These are phyloP conservation scores for Bovichtus diacanthus DNA, from an alignment of 2,797 vertebrate genomes.

Conservation along the genomic window DNA sequence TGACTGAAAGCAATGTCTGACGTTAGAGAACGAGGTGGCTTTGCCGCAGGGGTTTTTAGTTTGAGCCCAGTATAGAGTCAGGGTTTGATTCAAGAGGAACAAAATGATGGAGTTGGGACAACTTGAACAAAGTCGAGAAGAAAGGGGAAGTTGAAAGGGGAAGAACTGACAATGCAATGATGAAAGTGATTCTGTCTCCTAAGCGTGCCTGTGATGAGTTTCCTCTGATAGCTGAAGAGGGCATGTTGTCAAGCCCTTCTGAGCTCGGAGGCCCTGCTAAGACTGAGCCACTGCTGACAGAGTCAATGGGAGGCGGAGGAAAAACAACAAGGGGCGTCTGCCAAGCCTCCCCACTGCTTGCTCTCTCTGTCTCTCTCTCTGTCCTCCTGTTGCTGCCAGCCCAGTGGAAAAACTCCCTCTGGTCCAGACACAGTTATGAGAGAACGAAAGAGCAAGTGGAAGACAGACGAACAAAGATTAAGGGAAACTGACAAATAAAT, in stretches of 20 bases:
- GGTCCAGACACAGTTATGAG: constrained; percentile 77
- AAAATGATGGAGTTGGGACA: constrained; percentile 9
- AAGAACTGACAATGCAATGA: constrained; percentile 16
- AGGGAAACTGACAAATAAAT: constrained; percentile 62
- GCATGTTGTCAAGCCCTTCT: constrained; percentile 57
- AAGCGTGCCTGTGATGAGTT: constrained; percentile 62
- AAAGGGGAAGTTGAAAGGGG: neutral
- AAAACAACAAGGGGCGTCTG: constrained; percentile 81
- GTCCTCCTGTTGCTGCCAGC: constrained; percentile 70
- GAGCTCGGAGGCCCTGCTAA: constrained; percentile 49
- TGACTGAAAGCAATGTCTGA: constrained; percentile 58
- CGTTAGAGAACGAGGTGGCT: constrained; percentile 32
- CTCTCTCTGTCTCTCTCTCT: constrained; percentile 49
- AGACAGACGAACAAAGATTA: constrained; percentile 69
- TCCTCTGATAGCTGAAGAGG: constrained; percentile 52
- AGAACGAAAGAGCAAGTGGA: constrained; percentile 59
- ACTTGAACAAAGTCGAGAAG: constrained; percentile 30
- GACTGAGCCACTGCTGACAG: constrained; percentile 78
- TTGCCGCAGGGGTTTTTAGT: constrained; percentile 46
- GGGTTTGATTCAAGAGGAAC: constrained; percentile 37
- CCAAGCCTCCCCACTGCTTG: constrained; percentile 75
- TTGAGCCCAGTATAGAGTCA: constrained; percentile 36
- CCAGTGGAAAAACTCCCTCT: constrained; percentile 80
- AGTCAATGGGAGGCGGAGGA: constrained; percentile 80
- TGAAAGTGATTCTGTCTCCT: constrained; percentile 27